Percentiles rank a stretch among this genome's conserved stretches.
These are phyloP conservation scores for Thalassarche chlororhynchos DNA, from an alignment of 2,113 vertebrate species.

Conservation along the genomic window DNA sequence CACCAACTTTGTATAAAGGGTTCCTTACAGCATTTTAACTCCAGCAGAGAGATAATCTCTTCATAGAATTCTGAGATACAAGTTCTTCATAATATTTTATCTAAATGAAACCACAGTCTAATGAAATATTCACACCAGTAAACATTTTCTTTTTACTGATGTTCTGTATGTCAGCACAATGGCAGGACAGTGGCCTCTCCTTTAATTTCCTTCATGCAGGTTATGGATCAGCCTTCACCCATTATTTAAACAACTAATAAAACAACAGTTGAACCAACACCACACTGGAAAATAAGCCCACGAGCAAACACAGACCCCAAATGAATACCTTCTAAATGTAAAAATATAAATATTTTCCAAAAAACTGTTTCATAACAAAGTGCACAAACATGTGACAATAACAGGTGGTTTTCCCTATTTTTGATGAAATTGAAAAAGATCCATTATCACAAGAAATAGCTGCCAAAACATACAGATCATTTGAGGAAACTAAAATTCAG, in stretches of 20 bases:
- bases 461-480: neutral
- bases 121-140: neutral
- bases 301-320: neutral
- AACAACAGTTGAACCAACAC: neutral
- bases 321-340: neutral
- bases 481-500: neutral
- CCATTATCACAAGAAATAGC: neutral
- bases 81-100: neutral
- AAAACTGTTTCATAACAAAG: neutral
- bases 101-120: neutral
- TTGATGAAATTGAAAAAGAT: neutral
- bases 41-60: neutral
- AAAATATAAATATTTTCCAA: neutral
- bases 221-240: neutral
- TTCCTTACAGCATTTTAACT: neutral
- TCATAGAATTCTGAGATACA: neutral
- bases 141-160: neutral
- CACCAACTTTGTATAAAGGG: neutral
- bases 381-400: neutral
- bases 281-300: neutral
- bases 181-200: neutral
- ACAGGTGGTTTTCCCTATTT: neutral
- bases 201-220: neutral
- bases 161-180: neutral
- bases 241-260: neutral